Base-by-base conservation (phyloP, 2,113 vertebrate genomes). In the Caranx melampygus region DNA sequence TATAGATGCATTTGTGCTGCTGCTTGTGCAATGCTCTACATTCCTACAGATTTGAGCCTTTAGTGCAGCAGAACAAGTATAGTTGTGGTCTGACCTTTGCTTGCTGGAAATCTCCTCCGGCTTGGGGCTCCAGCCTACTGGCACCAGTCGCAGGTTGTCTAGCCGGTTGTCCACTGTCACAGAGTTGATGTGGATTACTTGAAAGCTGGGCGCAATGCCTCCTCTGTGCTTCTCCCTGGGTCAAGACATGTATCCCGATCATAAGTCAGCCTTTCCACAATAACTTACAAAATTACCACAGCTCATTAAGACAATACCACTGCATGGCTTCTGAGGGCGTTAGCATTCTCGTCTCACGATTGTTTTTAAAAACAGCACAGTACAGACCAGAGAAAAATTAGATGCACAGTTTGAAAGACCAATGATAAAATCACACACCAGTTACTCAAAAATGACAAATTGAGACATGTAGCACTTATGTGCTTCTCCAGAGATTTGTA, bases 81-180 rank as follows among this genome's bases (percentile, higher is more conserved):
- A 35, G n/a, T 45, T 49, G 18, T 11, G 21, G 15, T 40, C 64
- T 45, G 92, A 97, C 98, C 98, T 98, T 90, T 99, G 97, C 82
- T 99, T 99, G 93, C 98, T 98, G 3, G 98, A 98, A 61, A 97
- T 92, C 86, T 99, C 98, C 79, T 99, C 98, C 0, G 97, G 96
- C 87, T 97, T 97, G 71, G 97, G 97, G 78, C 96, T 96, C 97
- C 97, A 97, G 0, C 97, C 97, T 89, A 96, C 95, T 0, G 97
- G 97, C 67, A 98, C 97, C 9, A 99, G 93, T 81, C 97, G 96
- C 78, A 99, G 90, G 83, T 99, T 99, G 94, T 99, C 98, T 61
- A 99, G 94, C 58, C 98, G 94, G 89, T 99, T 99, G 94, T 99
- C 98, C 75, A 99, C 98, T 0, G 98, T 99, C 80, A 99, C 98